These are phyloP conservation scores for Aphidoletes aphidimyza DNA, from an alignment of 2,888 invertebrate species.

Conservation along the genomic window DNA sequence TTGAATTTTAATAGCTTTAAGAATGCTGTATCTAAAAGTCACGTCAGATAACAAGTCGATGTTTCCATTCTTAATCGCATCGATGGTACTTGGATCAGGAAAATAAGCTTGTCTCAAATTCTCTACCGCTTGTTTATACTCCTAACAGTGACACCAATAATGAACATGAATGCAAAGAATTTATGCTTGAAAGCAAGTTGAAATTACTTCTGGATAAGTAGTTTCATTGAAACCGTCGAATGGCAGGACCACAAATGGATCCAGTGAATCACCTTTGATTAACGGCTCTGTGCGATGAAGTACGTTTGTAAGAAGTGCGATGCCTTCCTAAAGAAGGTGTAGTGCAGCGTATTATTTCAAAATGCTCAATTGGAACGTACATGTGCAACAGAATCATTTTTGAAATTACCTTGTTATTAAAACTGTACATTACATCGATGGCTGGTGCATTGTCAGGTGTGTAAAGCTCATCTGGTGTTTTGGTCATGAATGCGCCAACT, in stretches of 20 bases:
- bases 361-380: not conserved
- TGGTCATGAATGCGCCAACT: not conserved
- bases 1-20: not conserved
- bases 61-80: not conserved
- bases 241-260: not conserved
- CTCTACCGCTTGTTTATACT: not conserved
- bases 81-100: not conserved
- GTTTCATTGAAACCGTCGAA: not conserved
- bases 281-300: not conserved
- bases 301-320: not conserved
- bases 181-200: not conserved
- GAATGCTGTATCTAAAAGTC: not conserved
- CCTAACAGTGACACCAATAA: not conserved
- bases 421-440: not conserved
- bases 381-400: no score
- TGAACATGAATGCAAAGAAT: not conserved
- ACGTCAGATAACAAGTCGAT: not conserved
- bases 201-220: constrained; percentile 25
- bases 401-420: not conserved
- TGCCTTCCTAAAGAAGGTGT: not conserved
- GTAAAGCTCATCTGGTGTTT: not conserved
- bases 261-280: not conserved
- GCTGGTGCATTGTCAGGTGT: constrained; percentile 4
- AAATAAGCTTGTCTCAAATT: not conserved
- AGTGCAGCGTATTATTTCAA: not conserved